Base-by-base conservation (phyloP, 1,140 invertebrate genomes). In the Pseudachorutes palmiensis region DNA sequence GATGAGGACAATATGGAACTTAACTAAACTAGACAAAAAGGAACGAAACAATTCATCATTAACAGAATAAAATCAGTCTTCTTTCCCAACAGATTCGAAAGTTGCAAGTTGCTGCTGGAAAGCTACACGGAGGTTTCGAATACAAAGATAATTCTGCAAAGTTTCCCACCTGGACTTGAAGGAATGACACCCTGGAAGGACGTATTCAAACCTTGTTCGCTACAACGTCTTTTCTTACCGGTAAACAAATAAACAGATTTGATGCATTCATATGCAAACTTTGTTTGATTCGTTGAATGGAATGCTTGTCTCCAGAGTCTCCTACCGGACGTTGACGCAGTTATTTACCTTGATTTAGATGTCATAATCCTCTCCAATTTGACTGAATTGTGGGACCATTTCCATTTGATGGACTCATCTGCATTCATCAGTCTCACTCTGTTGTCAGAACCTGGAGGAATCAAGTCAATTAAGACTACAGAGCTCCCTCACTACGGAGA, bases 171-270 rank as follows among this genome's bases (percentile, higher is more conserved):
- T 9, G 59, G 12, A 61, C 5, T 32, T 9, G 12, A 16, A 29
- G 59, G 59, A 32, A 32, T 33, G 59, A 3, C 9, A 33, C 29
- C 59, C 3, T 61, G 59, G 59, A 22, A 16, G 9, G 16, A 61
- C 3, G 22, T 61, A 12, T 61, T 61, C 29, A 61, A 61, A 33
- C 28, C 59, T 29, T 61, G 59, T 29, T 61, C 59, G 9, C 9
- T 61, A 12, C 59, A 26, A 24, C 3, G 59, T 12, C 22, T 61
- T 3, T 61, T 61, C 30, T 29, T 61, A 5, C 59, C 59, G 2
- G 59, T 61, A 61, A 61, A 24, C 5, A 9, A 22, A 48, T 33
- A 9, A 14, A 12, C 22, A 61, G 59, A 14, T 12, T 29, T 19
- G 14, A 61, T 12, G 24, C 29, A 3, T 31, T 61, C 24, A 61